Conservation (phyloP, 2,888 invertebrate species). For the Mongoloraphidia duomilia region DNA sequence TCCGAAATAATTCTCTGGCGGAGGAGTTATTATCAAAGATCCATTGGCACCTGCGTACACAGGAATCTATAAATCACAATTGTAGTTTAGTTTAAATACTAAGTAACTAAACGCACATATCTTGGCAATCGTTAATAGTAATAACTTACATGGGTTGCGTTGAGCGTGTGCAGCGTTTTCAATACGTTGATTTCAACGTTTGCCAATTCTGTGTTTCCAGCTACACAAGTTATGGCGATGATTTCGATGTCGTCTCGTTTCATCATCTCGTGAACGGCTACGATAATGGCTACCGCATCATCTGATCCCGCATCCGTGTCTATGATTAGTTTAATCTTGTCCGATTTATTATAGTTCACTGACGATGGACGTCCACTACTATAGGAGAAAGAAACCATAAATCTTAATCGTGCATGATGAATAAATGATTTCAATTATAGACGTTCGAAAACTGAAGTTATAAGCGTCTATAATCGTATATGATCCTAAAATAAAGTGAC, state of each 20-base stretch:
- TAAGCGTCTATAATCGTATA: too few relatives aligned
- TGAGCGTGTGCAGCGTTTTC: slow-evolving; percentile 28
- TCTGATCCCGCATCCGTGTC: slow-evolving; percentile 35
- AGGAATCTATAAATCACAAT: slow-evolving; percentile 27
- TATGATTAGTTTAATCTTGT: slow-evolving; percentile 24
- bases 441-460: too few relatives aligned
- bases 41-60: slow-evolving; percentile 29
- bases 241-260: slow-evolving; percentile 24
- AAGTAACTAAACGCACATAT: neutral
- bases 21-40: slow-evolving; percentile 22
- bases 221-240: slow-evolving; percentile 38
- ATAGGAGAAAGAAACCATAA: too few relatives aligned
- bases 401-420: too few relatives aligned
- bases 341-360: too few relatives aligned
- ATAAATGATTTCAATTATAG: too few relatives aligned
- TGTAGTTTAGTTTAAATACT: neutral
- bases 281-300: slow-evolving; percentile 31
- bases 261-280: slow-evolving; percentile 21
- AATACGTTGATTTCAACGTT: slow-evolving; percentile 35
- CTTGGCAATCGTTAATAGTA: neutral
- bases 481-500: too few relatives aligned
- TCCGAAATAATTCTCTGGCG: slow-evolving; percentile 24
- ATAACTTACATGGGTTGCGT: slow-evolving; percentile 25
- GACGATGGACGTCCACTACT: too few relatives aligned
- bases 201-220: slow-evolving; percentile 35